Evolutionary conservation across 1,140 invertebrate genomes (phyloP), one percentile per base, ranked within the genome.

Genomic region (Drosophila chauvacae): DNA sequence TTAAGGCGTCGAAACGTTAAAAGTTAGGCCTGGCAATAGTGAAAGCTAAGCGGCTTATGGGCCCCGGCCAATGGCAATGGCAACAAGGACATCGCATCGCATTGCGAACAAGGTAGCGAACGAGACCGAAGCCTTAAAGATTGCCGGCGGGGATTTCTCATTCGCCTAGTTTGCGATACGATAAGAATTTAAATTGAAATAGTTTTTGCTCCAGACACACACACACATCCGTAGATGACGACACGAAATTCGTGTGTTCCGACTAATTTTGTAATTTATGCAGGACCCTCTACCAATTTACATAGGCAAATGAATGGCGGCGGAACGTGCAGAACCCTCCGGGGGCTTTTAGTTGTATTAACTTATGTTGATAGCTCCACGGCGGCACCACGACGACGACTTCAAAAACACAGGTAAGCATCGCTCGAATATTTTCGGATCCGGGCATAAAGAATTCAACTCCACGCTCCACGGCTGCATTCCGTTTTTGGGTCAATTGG

Each of bases 1-100:
- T 80, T 69, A 76, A 90, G 85, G 74, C 85, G 78, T 86, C 51
- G 86, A 90, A 90, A 90, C 81, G 85, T 81, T 90, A 85, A 90
- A 90, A 90, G 85, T 90, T 90, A 90, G 78, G 70, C 74, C 70
- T 55, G 71, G 70, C 84, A 90, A 90, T 79, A 73, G 74, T 75
- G 42, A 66, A 72, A 81, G 84, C 77, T 88, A 88, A 88, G 84
- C 80, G 70, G 84, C 80, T 88, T 88, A 88, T 41, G 66, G 62
- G 35, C 3, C 62, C 66, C 20, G 26, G 20, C 62, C 37, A 66
- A 56, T 64, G 62, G 45, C 64, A 72, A 70, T 68, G 51, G 39
- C 50, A 77, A 47, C 50, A 55, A 56, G 77, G 48, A 65, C 51
- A 82, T 59, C 28, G 53, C 18, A 23, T 37, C 51, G 53, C 53